Evolutionary conservation across 2,797 vertebrate species (phyloP).

Genomic region (Masticophis lateralis): DNA sequence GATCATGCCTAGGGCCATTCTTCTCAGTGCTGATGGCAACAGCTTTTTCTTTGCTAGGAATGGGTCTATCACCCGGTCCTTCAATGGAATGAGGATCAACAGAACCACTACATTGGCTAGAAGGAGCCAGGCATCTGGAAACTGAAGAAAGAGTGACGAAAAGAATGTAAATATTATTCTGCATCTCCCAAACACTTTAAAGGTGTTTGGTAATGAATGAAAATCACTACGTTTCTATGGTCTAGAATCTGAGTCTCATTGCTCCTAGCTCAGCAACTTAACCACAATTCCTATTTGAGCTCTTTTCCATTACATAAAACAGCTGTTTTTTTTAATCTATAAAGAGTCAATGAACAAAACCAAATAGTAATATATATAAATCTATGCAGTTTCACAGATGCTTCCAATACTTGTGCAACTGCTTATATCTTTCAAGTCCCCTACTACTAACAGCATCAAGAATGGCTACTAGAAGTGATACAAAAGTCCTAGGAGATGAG

Average conservation of each 20-base stretch:
- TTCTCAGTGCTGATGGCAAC: slow-evolving; percentile 53
- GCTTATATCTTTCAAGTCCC: background rate
- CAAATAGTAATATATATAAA: background rate
- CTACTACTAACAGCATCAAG: background rate
- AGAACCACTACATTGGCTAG: slow-evolving; percentile 57
- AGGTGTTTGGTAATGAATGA: background rate
- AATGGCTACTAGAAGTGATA: background rate
- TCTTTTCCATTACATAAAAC: background rate
- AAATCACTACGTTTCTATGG: background rate
- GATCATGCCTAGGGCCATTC: slow-evolving; percentile 62
- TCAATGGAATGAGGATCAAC: slow-evolving; percentile 63
- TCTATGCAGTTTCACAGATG: background rate
- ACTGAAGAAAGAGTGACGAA: slow-evolving; percentile 19
- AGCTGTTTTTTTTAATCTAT: background rate
- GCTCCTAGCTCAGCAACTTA: background rate
- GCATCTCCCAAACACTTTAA: background rate
- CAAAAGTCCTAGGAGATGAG: background rate
- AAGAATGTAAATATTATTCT: background rate
- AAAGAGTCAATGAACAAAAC: background rate
- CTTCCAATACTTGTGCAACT: background rate
- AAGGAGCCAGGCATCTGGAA: slow-evolving; percentile 65
- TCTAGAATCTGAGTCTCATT: background rate
- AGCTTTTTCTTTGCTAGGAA: slow-evolving; percentile 49
- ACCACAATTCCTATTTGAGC: background rate
- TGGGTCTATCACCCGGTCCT: slow-evolving; percentile 62